These are phyloP conservation scores for Matsumyia berberina DNA, from an alignment of 2,888 invertebrate species.

Conservation along the genomic window DNA sequence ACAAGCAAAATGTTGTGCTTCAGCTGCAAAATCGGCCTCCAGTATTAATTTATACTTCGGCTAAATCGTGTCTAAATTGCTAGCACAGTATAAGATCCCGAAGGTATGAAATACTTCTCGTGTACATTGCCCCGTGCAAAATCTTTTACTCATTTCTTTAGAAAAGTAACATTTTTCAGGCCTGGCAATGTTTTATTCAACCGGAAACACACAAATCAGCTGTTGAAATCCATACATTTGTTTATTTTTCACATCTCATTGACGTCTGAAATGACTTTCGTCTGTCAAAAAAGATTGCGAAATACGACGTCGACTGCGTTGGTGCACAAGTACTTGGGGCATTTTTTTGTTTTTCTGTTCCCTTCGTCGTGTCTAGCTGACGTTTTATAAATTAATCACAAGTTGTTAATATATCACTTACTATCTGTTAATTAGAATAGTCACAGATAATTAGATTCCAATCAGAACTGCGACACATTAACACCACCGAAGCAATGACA, in stretches of 20 bases:
- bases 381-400: constrained; percentile 35
- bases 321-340: background rate
- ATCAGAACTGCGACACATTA: constrained; percentile 14
- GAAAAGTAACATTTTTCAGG: too few species aligned
- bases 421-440: background rate
- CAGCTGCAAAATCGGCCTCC: too few species aligned
- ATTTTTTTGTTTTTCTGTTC: background rate
- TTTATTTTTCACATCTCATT: constrained; percentile 18
- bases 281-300: constrained; percentile 17
- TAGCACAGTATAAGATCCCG: too few species aligned
- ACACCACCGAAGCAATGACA: constrained; percentile 42
- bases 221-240: background rate
- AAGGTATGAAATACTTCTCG: too few species aligned
- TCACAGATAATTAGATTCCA: background rate
- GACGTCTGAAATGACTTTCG: background rate
- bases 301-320: background rate
- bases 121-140: too few species aligned
- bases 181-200: background rate
- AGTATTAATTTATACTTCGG: too few species aligned
- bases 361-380: constrained; percentile 19
- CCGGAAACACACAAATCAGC: background rate
- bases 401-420: background rate
- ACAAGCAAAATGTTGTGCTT: too few species aligned
- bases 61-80: too few species aligned
- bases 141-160: too few species aligned